Evolutionary conservation across 2,888 invertebrate genomes (phyloP).

Genomic region (Agrilus mali): DNA sequence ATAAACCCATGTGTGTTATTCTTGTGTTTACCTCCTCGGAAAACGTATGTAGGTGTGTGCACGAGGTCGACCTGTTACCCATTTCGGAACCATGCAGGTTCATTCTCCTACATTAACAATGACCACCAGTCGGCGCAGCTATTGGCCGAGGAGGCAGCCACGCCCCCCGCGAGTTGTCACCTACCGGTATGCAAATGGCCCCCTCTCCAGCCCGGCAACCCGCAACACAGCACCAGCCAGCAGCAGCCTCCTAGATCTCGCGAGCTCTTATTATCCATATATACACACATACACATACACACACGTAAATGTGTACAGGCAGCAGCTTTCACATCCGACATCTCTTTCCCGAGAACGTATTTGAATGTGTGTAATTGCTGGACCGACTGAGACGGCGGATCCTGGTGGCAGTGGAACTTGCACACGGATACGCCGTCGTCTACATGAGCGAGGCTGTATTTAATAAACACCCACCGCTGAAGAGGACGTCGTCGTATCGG

Average conservation of each 20-base stretch:
- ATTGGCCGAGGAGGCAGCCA: constrained; percentile 27
- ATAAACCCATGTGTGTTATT: no score
- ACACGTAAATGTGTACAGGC: not conserved
- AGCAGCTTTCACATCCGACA: not conserved
- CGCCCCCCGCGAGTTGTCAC: constrained; percentile 36
- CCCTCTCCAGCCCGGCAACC: constrained; percentile 22
- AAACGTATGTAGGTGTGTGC: constrained; percentile 21
- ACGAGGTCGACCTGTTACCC: constrained; percentile 20
- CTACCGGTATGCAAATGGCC: constrained; percentile 39
- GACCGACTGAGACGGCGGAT: no score
- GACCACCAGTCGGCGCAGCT: constrained; percentile 22
- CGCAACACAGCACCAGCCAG: constrained; percentile 13
- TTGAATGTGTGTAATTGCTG: no score
- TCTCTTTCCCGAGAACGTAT: no score
- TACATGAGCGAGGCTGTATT: no score
- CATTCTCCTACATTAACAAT: constrained; percentile 28
- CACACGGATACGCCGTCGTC: no score
- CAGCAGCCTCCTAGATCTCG: not conserved
- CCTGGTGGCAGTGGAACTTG: no score
- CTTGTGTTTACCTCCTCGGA: no score
- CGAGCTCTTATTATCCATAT: not conserved
- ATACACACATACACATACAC: not conserved
- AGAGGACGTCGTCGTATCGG: no score
- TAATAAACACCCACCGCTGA: no score
- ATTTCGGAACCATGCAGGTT: constrained; percentile 33